Base-by-base conservation (phyloP, 2,113 vertebrate genomes). In the Lamprologus ornatipinnis region DNA sequence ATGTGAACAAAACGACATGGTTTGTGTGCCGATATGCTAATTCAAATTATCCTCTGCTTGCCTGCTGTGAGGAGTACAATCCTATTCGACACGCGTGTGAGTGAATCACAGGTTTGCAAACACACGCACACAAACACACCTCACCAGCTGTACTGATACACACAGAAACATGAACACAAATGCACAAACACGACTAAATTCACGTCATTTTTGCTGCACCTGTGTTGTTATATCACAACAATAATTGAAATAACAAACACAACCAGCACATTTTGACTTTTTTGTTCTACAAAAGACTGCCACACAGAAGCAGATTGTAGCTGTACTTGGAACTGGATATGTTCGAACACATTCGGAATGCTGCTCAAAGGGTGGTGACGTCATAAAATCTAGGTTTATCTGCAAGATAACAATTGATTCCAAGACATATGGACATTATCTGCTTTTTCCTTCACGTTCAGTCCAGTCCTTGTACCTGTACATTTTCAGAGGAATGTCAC, bases 1-100 rank as follows among this genome's bases (percentile, higher is more conserved):
- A 88, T 87, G 84, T 42, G 85, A 83, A 73, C 81, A 80, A 79
- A 91, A 90, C 92, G 45, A 85, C 87, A 87, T 9, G 82, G 58
- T 84, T 81, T 83, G 63, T 57, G 84, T 81, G 58, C 54, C 10
- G 3, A 81, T 53, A 78, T 88, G 80, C 63, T 82, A 88, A 86
- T 91, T 90, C 6, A 42, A 83, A 83, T 87, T 42, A 87, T 81
- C 80, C 82, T 21, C 42, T 12, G 53, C 82, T 35, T 35, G 28
- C 78, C 81, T 47, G 80, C 84, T 88, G 85, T 54, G 86, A 80
- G 55, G 35, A 88, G 80, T 33, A 87, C 87, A 87, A 89, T 91
- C 84, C 60, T 9, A 91, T 90, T 90, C 2, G 21, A 84, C 86
- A 80, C 4, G 49, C 45, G 42, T 60, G 58, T 81, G 42, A 37